Percentiles rank a stretch among this genome's conserved stretches.
Conservation (phyloP, 2,113 vertebrate species). For the Crotalus helleri region DNA sequence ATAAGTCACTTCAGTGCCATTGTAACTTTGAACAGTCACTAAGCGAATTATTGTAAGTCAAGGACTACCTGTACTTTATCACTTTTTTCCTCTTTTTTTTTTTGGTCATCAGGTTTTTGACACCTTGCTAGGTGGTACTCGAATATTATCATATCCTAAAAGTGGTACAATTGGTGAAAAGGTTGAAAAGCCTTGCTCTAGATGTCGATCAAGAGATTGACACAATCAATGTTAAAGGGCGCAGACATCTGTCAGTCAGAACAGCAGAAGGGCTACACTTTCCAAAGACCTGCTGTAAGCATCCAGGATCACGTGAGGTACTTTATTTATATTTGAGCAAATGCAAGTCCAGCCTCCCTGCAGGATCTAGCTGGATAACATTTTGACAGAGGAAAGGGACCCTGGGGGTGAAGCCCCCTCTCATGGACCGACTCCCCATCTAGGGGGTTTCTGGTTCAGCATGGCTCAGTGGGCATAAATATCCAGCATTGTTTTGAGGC, state of each 20-base stretch:
- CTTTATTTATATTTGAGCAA: background rate
- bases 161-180: too few species aligned
- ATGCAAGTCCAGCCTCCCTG: background rate
- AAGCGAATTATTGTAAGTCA: too few species aligned
- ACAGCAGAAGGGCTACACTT: background rate
- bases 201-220: background rate
- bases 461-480: background rate
- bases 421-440: background rate
- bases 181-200: too few species aligned
- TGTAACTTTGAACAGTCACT: too few species aligned
- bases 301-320: background rate
- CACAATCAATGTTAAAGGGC: background rate
- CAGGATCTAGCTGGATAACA: background rate
- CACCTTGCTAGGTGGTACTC: too few species aligned
- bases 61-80: too few species aligned
- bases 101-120: too few species aligned
- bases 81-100: too few species aligned
- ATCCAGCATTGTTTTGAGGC: background rate
- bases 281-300: background rate
- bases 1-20: too few species aligned
- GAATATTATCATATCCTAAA: too few species aligned
- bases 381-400: background rate
- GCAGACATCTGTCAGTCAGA: background rate
- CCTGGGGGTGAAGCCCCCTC: background rate
- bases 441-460: background rate